Evolutionary conservation across 2,113 vertebrate species (phyloP).

Genomic region (Alethe castanea): DNA sequence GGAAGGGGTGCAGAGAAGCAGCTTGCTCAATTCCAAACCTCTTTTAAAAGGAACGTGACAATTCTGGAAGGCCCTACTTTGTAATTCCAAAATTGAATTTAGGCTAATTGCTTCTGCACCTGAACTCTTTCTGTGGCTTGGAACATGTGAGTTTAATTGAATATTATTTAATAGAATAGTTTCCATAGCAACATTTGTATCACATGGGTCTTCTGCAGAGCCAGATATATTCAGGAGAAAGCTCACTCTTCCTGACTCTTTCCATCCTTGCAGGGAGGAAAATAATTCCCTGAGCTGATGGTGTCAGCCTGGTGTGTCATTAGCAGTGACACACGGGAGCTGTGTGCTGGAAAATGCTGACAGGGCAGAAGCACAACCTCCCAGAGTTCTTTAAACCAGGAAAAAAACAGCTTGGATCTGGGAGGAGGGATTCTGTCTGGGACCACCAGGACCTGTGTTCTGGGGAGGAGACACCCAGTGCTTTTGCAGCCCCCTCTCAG

Average conservation of each 20-base stretch:
- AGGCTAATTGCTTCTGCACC: slow-evolving; percentile 39
- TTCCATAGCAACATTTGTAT: slow-evolving; percentile 58
- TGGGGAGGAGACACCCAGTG: neutral
- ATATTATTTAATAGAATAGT: slow-evolving; percentile 58
- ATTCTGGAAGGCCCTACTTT: neutral
- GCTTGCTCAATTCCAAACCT: neutral
- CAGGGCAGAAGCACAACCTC: neutral
- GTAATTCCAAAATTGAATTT: slow-evolving; percentile 15
- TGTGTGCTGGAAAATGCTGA: neutral
- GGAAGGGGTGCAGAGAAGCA: neutral
- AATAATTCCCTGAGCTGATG: neutral
- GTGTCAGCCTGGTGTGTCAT: neutral
- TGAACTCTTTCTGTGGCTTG: neutral
- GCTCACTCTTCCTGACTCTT: neutral
- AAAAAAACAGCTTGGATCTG: neutral
- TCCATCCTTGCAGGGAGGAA: neutral
- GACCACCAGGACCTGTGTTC: neutral
- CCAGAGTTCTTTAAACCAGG: neutral
- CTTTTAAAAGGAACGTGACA: neutral
- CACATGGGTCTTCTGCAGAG: slow-evolving; percentile 17
- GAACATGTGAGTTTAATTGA: slow-evolving; percentile 40
- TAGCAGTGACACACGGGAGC: neutral
- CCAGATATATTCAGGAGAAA: slow-evolving; percentile 31
- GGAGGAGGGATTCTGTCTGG: neutral
- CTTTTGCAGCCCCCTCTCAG: neutral